Evolutionary conservation across 2,797 vertebrate genomes (phyloP).

Genomic region (Mastacembelus armatus): DNA sequence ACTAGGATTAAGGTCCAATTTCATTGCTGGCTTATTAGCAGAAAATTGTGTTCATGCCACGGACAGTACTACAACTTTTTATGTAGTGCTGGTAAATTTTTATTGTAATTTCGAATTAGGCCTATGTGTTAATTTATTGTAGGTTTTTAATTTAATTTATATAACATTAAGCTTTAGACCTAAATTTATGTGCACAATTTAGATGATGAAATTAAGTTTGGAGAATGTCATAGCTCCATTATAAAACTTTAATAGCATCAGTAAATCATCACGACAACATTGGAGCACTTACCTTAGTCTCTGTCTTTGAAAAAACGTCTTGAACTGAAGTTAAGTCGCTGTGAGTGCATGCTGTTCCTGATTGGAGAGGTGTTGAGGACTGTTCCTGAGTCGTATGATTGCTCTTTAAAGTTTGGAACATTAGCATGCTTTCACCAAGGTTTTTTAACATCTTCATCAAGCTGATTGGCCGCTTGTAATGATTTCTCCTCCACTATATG

Average conservation of each 20-base stretch:
- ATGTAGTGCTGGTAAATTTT: no score
- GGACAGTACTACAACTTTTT: no score
- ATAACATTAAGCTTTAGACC: no score
- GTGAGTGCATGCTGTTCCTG: conserved; percentile 15
- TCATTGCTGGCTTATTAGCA: no score
- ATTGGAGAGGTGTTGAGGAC: conserved; percentile 49
- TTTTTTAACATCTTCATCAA: conserved; percentile 3
- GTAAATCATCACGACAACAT: conserved; percentile 4
- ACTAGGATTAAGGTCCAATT: no score
- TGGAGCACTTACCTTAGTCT: conserved; percentile 42
- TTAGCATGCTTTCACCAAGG: not conserved
- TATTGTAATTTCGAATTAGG: no score
- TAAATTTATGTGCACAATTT: no score
- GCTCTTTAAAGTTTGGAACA: conserved; percentile 1
- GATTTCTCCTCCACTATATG: not conserved
- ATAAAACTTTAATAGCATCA: not conserved
- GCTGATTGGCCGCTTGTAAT: conserved; percentile 22
- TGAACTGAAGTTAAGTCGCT: not conserved
- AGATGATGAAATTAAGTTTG: not conserved
- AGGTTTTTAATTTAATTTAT: not conserved
- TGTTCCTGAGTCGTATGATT: conserved; percentile 30
- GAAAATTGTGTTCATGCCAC: no score
- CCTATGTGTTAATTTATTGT: not conserved
- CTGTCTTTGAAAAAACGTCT: not conserved
- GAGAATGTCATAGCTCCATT: not conserved